A percentile compares a stretch with the other conserved stretches of the same genome.
Evolutionary conservation across 2,113 vertebrate species (phyloP).

Genomic region (Columba janthina): DNA sequence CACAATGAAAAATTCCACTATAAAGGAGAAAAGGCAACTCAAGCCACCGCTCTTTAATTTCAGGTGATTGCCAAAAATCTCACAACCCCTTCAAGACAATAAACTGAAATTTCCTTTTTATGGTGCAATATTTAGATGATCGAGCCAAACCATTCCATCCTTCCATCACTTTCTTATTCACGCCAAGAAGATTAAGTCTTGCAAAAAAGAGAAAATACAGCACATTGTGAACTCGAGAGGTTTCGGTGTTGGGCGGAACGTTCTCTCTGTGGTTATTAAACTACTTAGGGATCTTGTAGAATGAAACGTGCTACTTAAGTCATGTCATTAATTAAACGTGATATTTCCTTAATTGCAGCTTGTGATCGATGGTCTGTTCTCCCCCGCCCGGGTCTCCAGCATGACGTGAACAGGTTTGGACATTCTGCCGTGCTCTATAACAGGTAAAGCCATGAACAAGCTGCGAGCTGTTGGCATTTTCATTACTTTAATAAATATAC

Average conservation of each 20-base stretch:
- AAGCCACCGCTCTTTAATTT: background rate
- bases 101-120: background rate
- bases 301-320: fast-evolving
- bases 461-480: fast-evolving
- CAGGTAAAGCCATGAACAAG: constrained; percentile 72
- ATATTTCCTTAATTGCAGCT: constrained; percentile 70
- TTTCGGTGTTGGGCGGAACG: background rate
- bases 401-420: constrained; percentile 94
- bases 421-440: constrained; percentile 89
- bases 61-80: background rate
- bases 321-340: fast-evolving
- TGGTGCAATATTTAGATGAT: background rate
- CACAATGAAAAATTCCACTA: background rate
- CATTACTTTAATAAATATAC: fast-evolving
- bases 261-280: background rate
- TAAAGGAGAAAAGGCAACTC: background rate
- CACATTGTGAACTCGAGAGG: too few species aligned
- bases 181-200: too few species aligned
- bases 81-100: background rate
- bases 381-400: constrained; percentile 85
- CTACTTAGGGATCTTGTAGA: background rate
- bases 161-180: background rate
- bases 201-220: fast-evolving
- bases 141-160: background rate
- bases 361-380: constrained; percentile 93